phyloP scores from a whole-genome alignment of 2,113 vertebrate species.

The Raja brachyura region DNA sequence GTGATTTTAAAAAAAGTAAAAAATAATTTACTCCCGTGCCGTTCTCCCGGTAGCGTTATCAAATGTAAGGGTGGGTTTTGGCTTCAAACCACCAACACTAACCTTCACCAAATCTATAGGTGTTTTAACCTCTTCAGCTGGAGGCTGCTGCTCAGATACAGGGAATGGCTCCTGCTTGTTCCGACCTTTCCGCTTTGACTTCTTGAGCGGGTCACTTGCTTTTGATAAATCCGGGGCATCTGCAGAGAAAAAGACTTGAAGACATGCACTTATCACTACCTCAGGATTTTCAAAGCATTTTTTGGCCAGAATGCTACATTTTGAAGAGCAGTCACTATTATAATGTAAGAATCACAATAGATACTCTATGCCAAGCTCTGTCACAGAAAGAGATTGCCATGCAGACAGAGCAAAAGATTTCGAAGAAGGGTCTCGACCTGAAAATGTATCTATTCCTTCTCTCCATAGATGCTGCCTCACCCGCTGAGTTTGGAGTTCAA shows the following conservation, averaged over 20 bases:
- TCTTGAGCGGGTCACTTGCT: slow-evolving; percentile 68
- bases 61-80: neutral
- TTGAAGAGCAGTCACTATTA: neutral
- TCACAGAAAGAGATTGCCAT: too few relatives aligned
- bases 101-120: slow-evolving; percentile 90
- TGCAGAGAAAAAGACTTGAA: slow-evolving; percentile 36
- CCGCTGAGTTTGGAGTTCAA: too few relatives aligned
- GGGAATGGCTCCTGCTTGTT: slow-evolving; percentile 72
- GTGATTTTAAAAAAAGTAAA: neutral
- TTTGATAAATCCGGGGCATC: slow-evolving; percentile 58
- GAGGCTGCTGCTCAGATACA: slow-evolving; percentile 52
- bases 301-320: neutral
- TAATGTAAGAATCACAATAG: neutral
- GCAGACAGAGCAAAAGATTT: neutral
- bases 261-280: neutral
- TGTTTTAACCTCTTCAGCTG: slow-evolving; percentile 74
- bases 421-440: too few relatives aligned
- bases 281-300: neutral
- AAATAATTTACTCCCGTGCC: neutral
- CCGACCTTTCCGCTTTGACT: slow-evolving; percentile 79
- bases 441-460: too few relatives aligned
- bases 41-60: neutral
- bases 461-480: too few relatives aligned
- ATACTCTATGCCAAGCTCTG: too few relatives aligned
- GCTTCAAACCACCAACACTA: slow-evolving; percentile 38